Conservation (phyloP, 2,113 vertebrate species). For the Psittacara wagleri region DNA sequence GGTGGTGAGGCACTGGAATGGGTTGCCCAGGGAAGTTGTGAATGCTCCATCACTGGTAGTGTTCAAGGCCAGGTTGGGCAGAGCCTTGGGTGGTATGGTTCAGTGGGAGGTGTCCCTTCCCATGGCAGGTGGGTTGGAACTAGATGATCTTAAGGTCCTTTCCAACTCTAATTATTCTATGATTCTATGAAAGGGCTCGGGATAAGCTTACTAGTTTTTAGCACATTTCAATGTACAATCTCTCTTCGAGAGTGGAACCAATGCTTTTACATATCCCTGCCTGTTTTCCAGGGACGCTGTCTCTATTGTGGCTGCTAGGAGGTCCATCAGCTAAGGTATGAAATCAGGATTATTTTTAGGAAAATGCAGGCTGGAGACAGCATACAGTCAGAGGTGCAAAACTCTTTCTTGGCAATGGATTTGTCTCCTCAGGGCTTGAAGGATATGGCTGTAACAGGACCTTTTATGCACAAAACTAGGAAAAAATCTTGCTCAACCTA, state of each 20-base stretch:
- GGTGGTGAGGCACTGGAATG: too few relatives aligned
- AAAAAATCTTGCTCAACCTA: conserved; percentile 6
- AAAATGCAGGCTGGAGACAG: conserved; percentile 20
- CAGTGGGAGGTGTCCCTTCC: too few relatives aligned
- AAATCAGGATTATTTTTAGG: conserved; percentile 59
- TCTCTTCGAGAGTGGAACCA: neutral
- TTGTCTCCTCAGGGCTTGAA: conserved; percentile 16
- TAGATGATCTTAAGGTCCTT: too few relatives aligned
- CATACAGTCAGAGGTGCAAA: neutral
- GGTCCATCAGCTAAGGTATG: conserved; percentile 33
- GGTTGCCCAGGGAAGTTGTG: too few relatives aligned
- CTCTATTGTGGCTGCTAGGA: neutral
- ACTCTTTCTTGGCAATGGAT: conserved; percentile 38
- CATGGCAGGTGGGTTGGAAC: too few relatives aligned
- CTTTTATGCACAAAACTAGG: neutral
- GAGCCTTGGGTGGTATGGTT: too few relatives aligned
- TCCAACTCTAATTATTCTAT: too few relatives aligned
- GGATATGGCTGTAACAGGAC: neutral
- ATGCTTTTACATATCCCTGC: neutral
- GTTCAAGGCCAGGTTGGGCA: too few relatives aligned
- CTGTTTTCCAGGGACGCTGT: neutral
- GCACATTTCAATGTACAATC: neutral
- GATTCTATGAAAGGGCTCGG: neutral
- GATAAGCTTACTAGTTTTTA: neutral
- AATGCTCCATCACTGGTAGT: too few relatives aligned